Percentiles rank a stretch among this genome's conserved stretches.
Conservation (phyloP, 2,888 invertebrate genomes). For the Nasonia oneida region DNA sequence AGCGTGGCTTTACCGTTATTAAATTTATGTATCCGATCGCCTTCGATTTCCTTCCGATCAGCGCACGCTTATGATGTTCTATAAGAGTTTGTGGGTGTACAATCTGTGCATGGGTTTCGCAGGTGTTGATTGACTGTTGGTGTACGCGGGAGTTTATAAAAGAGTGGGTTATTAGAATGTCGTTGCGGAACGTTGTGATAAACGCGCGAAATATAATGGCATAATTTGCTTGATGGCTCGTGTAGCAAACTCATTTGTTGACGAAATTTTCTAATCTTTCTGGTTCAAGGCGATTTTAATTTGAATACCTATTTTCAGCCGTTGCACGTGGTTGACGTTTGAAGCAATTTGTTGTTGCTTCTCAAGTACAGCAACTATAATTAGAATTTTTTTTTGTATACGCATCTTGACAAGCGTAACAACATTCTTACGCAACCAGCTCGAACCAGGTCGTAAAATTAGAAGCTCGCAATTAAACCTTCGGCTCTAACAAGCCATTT, state of each 20-base stretch:
- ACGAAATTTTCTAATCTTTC: background rate
- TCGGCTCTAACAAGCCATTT: conserved; percentile 2
- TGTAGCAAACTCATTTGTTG: background rate
- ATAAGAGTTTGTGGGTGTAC: background rate
- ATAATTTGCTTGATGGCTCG: background rate
- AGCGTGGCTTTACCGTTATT: conserved; percentile 9
- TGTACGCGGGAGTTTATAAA: background rate
- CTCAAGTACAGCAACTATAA: too few relatives aligned
- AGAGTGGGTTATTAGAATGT: background rate
- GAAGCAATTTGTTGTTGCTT: too few relatives aligned
- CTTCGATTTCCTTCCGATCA: conserved; percentile 7
- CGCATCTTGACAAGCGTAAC: too few relatives aligned
- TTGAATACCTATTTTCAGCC: background rate
- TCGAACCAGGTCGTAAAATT: background rate
- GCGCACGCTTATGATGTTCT: background rate
- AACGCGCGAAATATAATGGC: background rate
- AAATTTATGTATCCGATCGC: conserved; percentile 9
- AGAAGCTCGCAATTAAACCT: background rate
- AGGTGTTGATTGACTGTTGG: background rate
- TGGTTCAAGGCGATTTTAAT: background rate
- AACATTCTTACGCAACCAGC: background rate
- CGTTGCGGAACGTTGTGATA: background rate
- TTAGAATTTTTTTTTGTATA: too few relatives aligned
- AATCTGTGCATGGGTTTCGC: background rate
- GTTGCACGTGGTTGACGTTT: background rate